A percentile compares a stretch with the other conserved stretches of the same genome.
Evolutionary conservation across 30 jellyfish, hydroid and myxozoan species (phyloP).

Genomic region (Catostylus mosaicus): DNA sequence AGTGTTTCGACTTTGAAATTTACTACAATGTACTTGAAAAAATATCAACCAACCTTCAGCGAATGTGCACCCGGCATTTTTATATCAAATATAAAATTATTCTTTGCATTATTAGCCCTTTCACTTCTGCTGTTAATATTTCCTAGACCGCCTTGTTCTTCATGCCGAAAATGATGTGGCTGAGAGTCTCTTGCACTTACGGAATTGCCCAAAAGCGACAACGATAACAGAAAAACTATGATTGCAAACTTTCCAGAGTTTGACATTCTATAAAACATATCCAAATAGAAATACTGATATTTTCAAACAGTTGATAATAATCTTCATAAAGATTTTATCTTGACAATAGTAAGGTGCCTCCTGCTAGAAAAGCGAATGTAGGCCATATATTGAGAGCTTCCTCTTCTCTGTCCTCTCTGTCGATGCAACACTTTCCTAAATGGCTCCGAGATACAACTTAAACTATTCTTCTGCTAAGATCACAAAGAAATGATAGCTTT

Average conservation of each 20-base stretch:
- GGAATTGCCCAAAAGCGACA: not conserved
- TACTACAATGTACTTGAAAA: not conserved
- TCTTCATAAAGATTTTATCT: too few species aligned
- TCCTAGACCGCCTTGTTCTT: not conserved
- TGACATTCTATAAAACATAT: not conserved
- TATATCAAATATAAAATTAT: constrained; percentile 6
- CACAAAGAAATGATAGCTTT: too few species aligned
- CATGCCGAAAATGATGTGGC: not conserved
- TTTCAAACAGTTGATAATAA: too few species aligned
- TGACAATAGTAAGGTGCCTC: too few species aligned
- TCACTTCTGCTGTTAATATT: not conserved
- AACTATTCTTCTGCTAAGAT: not conserved
- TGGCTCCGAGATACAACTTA: not conserved
- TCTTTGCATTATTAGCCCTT: not conserved
- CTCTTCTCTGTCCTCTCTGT: too few species aligned
- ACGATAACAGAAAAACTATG: not conserved
- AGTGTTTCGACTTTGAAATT: constrained; percentile 12
- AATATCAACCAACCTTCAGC: constrained; percentile 1
- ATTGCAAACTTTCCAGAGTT: not conserved
- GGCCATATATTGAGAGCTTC: too few species aligned
- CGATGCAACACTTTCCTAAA: not conserved
- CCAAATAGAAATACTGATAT: too few species aligned
- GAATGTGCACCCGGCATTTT: constrained; percentile 62
- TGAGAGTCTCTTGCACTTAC: not conserved
- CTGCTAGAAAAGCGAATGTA: too few species aligned